Evolutionary conservation across 2,113 vertebrate species (phyloP).

Genomic region (Steatornis caripensis): DNA sequence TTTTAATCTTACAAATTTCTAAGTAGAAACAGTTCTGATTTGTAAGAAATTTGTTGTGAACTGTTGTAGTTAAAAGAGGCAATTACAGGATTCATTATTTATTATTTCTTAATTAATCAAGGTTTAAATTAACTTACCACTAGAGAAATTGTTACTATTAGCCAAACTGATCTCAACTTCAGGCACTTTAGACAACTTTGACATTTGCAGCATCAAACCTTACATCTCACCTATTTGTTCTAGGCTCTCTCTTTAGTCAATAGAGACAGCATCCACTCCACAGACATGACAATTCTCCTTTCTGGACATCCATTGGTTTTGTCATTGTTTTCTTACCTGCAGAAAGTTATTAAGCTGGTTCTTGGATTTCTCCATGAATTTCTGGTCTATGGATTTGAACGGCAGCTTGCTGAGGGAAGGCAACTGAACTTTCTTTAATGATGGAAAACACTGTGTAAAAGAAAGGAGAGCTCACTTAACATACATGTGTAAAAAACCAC

Average conservation of each 20-base stretch:
- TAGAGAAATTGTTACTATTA: background rate
- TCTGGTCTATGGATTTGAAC: constrained; percentile 98
- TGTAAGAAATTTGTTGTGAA: background rate
- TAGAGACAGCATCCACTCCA: background rate
- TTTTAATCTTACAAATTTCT: background rate
- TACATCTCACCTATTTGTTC: background rate
- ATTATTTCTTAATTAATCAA: background rate
- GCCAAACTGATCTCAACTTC: background rate
- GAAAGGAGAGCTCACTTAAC: background rate
- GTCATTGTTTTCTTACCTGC: constrained; percentile 78
- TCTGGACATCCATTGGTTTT: background rate
- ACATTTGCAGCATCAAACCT: background rate
- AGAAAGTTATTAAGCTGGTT: constrained; percentile 95
- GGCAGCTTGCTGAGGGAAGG: constrained; percentile 97
- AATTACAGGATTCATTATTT: background rate
- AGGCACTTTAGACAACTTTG: background rate
- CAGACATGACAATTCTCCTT: background rate
- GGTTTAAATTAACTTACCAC: background rate
- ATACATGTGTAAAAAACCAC: background rate
- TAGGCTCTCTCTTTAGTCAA: background rate
- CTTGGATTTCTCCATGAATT: constrained; percentile 97
- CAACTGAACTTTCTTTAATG: constrained; percentile 95
- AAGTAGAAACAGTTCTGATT: background rate
- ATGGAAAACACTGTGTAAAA: constrained; percentile 88
- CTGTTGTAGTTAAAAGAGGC: background rate